These are phyloP conservation scores for Cyanoramphus novaezelandiae DNA, from an alignment of 2,113 vertebrate species.

Conservation along the genomic window DNA sequence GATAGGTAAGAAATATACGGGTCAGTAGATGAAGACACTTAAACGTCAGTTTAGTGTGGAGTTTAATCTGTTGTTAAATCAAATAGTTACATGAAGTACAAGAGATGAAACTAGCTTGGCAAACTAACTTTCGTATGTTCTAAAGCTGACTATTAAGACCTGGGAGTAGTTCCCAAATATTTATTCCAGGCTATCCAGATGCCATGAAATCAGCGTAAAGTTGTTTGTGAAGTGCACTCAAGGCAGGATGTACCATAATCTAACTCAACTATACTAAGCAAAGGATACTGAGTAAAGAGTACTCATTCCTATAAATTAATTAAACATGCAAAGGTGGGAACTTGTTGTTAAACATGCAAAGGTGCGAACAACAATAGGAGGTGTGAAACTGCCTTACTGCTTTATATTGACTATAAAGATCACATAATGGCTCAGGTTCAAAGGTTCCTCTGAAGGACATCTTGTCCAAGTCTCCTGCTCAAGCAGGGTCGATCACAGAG, in stretches of 20 bases:
- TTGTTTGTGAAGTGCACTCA: accelerated
- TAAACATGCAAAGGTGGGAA: neutral
- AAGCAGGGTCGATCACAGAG: neutral
- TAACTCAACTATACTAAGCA: neutral
- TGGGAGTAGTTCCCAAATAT: neutral
- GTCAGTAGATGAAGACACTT: neutral
- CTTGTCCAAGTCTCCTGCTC: neutral
- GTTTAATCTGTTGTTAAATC: neutral
- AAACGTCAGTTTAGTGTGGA: neutral
- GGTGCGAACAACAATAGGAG: neutral
- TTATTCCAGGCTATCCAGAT: neutral
- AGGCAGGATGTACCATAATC: neutral
- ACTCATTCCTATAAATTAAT: neutral
- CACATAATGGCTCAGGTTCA: neutral
- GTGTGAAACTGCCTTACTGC: neutral
- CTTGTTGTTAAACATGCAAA: neutral
- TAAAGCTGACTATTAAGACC: neutral
- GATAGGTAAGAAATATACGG: neutral
- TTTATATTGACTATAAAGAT: neutral
- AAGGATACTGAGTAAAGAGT: neutral
- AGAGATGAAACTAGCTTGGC: neutral
- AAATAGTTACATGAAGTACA: neutral
- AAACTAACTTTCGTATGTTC: neutral
- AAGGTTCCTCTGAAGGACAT: neutral
- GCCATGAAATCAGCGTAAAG: neutral